Percentiles rank a stretch among this genome's conserved stretches.
phyloP scores from a whole-genome alignment of 2,113 vertebrate species.

The Columbina picui region DNA sequence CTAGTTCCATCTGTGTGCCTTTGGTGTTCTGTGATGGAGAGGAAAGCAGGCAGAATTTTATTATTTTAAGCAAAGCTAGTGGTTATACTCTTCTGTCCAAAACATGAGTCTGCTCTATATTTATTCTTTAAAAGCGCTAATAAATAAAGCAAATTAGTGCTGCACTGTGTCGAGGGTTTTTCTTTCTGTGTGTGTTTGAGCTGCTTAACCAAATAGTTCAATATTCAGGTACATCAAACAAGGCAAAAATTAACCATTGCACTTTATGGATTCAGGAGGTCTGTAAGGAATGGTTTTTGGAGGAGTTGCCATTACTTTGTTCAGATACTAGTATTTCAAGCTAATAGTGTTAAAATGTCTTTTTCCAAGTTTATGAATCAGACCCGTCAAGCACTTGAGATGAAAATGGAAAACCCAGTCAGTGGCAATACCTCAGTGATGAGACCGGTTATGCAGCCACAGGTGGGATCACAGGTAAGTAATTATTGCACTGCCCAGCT shows the following conservation, averaged over 20 bases:
- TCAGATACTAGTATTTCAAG: not conserved
- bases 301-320: not conserved
- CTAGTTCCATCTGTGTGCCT: not conserved
- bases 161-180: not conserved
- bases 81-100: not conserved
- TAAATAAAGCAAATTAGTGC: not conserved
- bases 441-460: constrained; percentile 87
- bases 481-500: not conserved
- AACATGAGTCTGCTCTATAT: not conserved
- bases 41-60: not conserved
- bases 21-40: not conserved
- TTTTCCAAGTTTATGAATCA: constrained; percentile 92
- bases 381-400: constrained; percentile 85
- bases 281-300: not conserved
- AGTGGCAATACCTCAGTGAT: constrained; percentile 79
- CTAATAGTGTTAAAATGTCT: constrained; percentile 8
- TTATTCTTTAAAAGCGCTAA: not conserved
- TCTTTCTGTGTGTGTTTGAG: not conserved
- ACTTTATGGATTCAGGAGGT: not conserved
- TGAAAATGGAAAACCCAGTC: constrained; percentile 88
- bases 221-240: not conserved
- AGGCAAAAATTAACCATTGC: not conserved
- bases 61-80: not conserved
- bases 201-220: not conserved
- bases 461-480: constrained; percentile 81